Evolutionary conservation across 1,140 invertebrate species (phyloP).

Genomic region (Rhizoglyphus robini): DNA sequence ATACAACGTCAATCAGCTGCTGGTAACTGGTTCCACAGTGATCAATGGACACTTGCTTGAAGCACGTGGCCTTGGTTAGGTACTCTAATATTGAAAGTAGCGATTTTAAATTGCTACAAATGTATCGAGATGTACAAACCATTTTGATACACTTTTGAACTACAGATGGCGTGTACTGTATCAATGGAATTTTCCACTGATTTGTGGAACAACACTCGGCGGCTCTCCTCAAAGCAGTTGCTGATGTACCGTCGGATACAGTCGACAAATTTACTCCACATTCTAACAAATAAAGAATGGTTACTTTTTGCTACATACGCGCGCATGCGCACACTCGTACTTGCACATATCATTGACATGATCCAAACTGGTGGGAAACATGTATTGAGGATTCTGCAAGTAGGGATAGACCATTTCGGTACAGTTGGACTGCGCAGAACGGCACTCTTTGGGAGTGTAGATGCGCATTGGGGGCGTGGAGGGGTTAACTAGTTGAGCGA

Average conservation of each 20-base stretch:
- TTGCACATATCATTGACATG: constrained; percentile 29
- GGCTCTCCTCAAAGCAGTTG: constrained; percentile 25
- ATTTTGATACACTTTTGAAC: constrained; percentile 27
- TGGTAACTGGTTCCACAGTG: constrained; percentile 26
- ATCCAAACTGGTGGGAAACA: constrained; percentile 27
- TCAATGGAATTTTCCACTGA: constrained; percentile 28
- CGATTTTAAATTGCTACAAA: constrained; percentile 15
- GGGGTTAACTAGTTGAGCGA: too few relatives aligned
- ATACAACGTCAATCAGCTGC: constrained; percentile 25
- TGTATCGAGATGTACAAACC: constrained; percentile 21
- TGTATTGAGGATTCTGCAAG: constrained; percentile 26
- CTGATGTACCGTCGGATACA: constrained; percentile 27
- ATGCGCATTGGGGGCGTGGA: too few relatives aligned
- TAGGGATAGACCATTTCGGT: constrained; percentile 27
- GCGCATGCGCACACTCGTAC: constrained; percentile 24
- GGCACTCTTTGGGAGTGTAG: too few relatives aligned
- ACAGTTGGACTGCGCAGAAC: constrained; percentile 24
- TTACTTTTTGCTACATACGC: not conserved
- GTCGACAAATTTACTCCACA: constrained; percentile 29
- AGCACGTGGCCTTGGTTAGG: constrained; percentile 26
- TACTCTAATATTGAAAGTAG: too few relatives aligned
- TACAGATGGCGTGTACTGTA: constrained; percentile 29
- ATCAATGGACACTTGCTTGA: constrained; percentile 26
- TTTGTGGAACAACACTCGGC: constrained; percentile 26
- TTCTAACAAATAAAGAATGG: constrained; percentile 21